These are phyloP conservation scores for Parapsyche elsis DNA, from an alignment of 1,140 invertebrate genomes.

Conservation along the genomic window DNA sequence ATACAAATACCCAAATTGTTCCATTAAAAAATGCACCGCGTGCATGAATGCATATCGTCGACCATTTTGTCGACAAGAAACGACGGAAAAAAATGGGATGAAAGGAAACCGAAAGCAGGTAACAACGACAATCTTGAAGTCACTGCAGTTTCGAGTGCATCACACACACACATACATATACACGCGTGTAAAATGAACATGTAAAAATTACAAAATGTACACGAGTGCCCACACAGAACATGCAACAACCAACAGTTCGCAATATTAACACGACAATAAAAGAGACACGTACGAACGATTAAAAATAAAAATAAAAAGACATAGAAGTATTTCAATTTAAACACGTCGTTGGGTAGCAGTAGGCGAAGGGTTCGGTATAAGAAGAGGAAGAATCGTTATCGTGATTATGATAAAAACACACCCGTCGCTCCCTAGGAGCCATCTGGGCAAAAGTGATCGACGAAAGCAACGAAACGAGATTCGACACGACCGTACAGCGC, in stretches of 20 bases:
- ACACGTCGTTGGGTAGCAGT: too few species aligned
- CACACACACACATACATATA: background rate
- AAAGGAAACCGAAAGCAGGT: background rate
- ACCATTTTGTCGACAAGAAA: background rate
- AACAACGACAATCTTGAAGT: background rate
- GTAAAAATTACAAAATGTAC: background rate
- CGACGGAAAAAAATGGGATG: background rate
- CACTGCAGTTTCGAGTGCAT: background rate
- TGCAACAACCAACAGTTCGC: background rate
- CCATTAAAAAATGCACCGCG: too few species aligned
- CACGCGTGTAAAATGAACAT: background rate
- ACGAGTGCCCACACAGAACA: background rate
- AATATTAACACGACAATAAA: too few species aligned
- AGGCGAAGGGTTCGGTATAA: too few species aligned
- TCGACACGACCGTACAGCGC: background rate
- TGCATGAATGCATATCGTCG: background rate
- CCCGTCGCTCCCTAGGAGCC: too few species aligned
- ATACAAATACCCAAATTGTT: too few species aligned
- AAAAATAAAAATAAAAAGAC: too few species aligned
- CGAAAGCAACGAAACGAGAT: background rate
- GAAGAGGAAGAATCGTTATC: too few species aligned
- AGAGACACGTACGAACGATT: too few species aligned
- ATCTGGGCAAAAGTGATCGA: too few species aligned
- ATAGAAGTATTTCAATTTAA: too few species aligned
- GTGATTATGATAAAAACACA: too few species aligned